Evolutionary conservation across 2,797 vertebrate species (phyloP), one percentile per base, ranked within the genome.

Genomic region (Crax fasciolata): DNA sequence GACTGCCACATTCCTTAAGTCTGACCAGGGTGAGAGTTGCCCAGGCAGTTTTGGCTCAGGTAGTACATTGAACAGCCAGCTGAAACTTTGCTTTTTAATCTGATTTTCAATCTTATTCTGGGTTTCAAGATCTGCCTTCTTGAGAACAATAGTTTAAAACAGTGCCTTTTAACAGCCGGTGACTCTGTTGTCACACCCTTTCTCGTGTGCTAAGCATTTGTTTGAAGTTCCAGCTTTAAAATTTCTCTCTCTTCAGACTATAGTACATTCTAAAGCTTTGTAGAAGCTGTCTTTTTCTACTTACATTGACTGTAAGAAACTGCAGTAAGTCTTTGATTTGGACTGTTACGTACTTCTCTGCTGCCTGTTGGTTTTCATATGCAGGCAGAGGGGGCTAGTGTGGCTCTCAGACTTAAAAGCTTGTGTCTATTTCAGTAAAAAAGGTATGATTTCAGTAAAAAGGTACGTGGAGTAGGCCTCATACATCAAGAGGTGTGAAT

Each of bases 361-460:
- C 51, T 93, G 51, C 30, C 25, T 87, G 39, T n/a, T 92, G 23
- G 39, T 51, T 84, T 84, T 76, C 30, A 9, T 62, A 16, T 52
- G 32, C 41, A 77, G 54, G 25, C 43, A 78, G 73, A 82, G 55
- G 51, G 13, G 8, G 20, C 51, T 71, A 21, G 18, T 55, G 9
- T 32, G 30, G 27, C 12, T 79, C 87, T 84, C 39, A 39, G 48
- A 66, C 12, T 55, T 41, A 51, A 83, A 80, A 91, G 24, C 9
- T 86, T 73, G 48, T 32, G 13, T 6, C 74, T 57, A 44, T 89
- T 95, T 90, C 28, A 27, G 51, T 62, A 75, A 68, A 63, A 35
- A 81, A 75, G 27, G 12, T 55, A 10, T 84, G 57, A 48, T 89
- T 94, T 90, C 28, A 25, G 55, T 62, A 78, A 72, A 63, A 81